phyloP scores from a whole-genome alignment of 2,113 vertebrate genomes.

The Galemys pyrenaicus region DNA sequence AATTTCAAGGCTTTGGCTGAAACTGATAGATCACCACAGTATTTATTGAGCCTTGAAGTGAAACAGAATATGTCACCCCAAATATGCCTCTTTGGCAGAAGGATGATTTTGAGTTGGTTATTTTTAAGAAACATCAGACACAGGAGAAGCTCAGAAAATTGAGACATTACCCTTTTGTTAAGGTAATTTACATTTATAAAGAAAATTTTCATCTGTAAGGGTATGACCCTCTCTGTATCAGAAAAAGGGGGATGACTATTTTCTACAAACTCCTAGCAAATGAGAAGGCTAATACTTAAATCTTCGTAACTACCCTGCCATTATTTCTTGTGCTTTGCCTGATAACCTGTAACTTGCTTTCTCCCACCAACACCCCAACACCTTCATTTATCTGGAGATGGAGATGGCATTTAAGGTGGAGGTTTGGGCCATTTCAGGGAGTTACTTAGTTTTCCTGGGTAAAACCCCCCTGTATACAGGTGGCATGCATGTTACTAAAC shows the following conservation, averaged over 20 bases:
- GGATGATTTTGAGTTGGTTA: neutral
- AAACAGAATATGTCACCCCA: neutral
- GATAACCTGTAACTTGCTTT: neutral
- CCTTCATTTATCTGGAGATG: neutral
- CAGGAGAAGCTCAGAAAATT: neutral
- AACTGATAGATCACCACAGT: neutral
- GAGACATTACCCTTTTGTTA: neutral
- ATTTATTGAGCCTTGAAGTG: neutral
- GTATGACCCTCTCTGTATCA: neutral
- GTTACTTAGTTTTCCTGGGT: neutral
- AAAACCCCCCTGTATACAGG: neutral
- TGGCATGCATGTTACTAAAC: neutral
- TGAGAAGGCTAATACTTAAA: neutral
- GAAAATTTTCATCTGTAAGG: neutral
- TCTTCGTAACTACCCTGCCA: neutral
- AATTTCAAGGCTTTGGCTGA: neutral
- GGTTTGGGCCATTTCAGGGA: neutral
- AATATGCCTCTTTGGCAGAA: neutral
- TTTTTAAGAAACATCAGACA: neutral
- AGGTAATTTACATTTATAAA: neutral
- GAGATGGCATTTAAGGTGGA: neutral
- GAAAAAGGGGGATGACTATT: too few relatives aligned
- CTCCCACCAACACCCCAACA: neutral
- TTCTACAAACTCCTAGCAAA: neutral
- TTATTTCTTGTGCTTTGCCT: neutral